Evolutionary conservation across 2,888 invertebrate species (phyloP), one percentile per base, ranked within the genome.

Genomic region (Melitaea athalia): DNA sequence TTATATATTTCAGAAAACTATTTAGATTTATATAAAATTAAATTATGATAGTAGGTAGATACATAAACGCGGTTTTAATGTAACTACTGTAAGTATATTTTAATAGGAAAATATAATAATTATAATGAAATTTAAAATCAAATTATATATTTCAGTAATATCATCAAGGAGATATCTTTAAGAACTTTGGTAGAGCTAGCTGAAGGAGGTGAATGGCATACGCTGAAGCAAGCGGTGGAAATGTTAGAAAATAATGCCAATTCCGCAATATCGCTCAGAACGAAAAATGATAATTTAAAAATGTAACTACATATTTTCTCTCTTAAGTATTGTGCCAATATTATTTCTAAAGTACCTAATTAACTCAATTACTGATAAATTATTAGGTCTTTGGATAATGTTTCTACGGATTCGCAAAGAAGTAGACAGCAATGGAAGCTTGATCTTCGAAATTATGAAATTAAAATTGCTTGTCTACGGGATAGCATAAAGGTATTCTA

Each of bases 401-500:
- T 85, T 6, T 67, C 74, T 31, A 71, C 74, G 11, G 83, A 91
- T 62, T 66, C 87, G 24, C 73, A 80, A 63, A 72, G 71, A 15
- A 85, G 83, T 68, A 77, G 83, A 70, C 76, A 77, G 31, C 81
- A 82, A 64, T 83, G 85, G 79, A 65, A 68, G 2, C 62, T 71
- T 7, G 81, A 85, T 31, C 73, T 89, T 31, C 78, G 79, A 1
- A 77, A 79, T 52, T 80, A 82, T 45, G 88, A 90, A 68, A 72
- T 76, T 49, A 85, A 82, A 77, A 80, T 87, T 38, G 88, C 92
- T 47, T 71, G 81, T 49, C 79, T 91, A 4, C 81, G 85, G 24
- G 92, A 92, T 69, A 83, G 81, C 76, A 83, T 87, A 42, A 89
- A 85, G 79, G 91, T 91, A 75, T 70, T 78, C 72, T 33, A 11